These are phyloP conservation scores for Phocoena phocoena DNA, from an alignment of 2,113 vertebrate genomes.

Conservation along the genomic window DNA sequence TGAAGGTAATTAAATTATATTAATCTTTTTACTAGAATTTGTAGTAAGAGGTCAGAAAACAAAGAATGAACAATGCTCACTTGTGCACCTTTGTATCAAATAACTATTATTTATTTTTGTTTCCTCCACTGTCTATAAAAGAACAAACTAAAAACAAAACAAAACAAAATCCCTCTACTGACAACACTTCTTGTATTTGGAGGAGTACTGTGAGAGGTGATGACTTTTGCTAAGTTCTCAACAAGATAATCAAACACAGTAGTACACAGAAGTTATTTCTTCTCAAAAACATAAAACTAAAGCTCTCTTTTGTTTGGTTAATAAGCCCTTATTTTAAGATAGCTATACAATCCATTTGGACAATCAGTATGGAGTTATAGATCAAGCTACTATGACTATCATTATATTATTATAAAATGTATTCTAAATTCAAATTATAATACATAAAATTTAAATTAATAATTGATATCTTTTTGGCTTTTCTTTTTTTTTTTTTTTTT, in stretches of 20 bases:
- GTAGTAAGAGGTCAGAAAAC: constrained; percentile 65
- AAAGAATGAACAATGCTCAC: constrained; percentile 75
- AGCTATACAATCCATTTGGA: neutral
- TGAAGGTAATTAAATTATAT: constrained; percentile 76
- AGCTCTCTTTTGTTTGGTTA: neutral
- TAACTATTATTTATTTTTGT: neutral
- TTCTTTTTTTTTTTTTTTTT: neutral
- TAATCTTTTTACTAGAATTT: constrained; percentile 79
- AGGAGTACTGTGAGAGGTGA: neutral
- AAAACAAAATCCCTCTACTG: neutral
- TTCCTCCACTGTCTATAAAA: neutral
- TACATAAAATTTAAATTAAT: neutral
- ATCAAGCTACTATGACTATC: neutral
- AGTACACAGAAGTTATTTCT: neutral
- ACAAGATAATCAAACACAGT: neutral
- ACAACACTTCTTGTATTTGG: neutral
- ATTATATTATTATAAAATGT: neutral
- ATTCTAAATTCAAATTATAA: neutral
- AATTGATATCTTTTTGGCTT: neutral
- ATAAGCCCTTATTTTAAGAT: neutral
- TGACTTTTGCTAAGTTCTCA: neutral
- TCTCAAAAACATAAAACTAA: neutral
- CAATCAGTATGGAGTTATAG: neutral
- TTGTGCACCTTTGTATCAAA: constrained; percentile 68
- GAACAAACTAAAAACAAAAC: neutral